Evolutionary conservation across 2,113 vertebrate genomes (phyloP).

Genomic region (Pheucticus melanocephalus): DNA sequence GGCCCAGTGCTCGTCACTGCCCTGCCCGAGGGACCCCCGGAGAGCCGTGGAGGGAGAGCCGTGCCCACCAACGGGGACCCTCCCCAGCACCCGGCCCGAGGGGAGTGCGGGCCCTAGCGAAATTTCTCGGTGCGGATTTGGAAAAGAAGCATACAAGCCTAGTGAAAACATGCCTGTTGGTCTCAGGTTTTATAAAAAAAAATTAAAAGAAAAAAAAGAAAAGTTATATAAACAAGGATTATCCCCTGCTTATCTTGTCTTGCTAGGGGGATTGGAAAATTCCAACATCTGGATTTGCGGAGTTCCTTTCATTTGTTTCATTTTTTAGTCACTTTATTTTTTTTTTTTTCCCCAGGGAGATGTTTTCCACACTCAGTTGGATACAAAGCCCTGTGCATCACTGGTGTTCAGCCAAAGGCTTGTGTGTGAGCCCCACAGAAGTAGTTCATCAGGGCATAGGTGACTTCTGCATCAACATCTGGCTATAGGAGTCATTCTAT

Average conservation of each 20-base stretch:
- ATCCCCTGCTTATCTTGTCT: conserved; percentile 14
- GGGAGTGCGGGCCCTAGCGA: background rate
- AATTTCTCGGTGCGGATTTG: background rate
- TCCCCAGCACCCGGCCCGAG: background rate
- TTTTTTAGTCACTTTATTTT: background rate
- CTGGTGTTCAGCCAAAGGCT: background rate
- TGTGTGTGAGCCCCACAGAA: background rate
- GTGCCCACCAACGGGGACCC: background rate
- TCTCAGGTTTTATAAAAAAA: background rate
- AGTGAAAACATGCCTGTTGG: background rate
- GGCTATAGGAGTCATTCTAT: background rate
- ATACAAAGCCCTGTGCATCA: accelerated
- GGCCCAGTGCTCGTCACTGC: background rate
- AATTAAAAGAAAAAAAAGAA: background rate
- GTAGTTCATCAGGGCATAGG: background rate
- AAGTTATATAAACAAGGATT: conserved; percentile 30
- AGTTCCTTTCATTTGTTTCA: background rate
- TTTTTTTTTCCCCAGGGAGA: background rate
- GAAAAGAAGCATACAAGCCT: background rate
- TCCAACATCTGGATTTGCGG: conserved; percentile 34
- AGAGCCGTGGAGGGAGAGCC: background rate
- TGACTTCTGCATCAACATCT: background rate
- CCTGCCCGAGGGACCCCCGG: background rate
- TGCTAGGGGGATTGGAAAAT: conserved; percentile 26
- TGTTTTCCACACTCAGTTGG: background rate